A percentile compares a stretch with the other conserved stretches of the same genome.
phyloP scores from a whole-genome alignment of 2,888 invertebrate species.

The Cheilosia soror region DNA sequence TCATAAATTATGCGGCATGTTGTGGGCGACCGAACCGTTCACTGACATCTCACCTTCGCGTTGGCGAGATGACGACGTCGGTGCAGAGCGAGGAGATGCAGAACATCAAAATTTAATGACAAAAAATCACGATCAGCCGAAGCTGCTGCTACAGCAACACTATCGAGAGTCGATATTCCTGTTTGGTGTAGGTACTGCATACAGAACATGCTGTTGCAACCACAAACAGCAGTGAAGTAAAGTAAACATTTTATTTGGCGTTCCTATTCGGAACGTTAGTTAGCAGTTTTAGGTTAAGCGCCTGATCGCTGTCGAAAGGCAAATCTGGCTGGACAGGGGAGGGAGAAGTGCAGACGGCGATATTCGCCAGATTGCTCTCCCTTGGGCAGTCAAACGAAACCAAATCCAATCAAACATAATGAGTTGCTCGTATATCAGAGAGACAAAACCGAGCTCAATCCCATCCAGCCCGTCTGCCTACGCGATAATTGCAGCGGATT shows the following conservation, averaged over 20 bases:
- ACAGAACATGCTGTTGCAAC: slow-evolving; percentile 52
- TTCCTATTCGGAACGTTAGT: slow-evolving; percentile 74
- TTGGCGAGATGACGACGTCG: slow-evolving; percentile 32
- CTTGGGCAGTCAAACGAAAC: slow-evolving; percentile 56
- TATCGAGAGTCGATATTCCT: slow-evolving; percentile 65
- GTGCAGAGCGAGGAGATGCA: slow-evolving; percentile 59
- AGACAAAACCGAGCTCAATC: slow-evolving; percentile 54
- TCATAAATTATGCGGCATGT: slow-evolving; percentile 72
- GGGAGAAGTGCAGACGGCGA: slow-evolving; percentile 31
- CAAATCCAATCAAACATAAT: slow-evolving; percentile 71
- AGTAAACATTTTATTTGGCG: slow-evolving; percentile 75
- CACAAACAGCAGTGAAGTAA: slow-evolving; percentile 29
- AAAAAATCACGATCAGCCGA: slow-evolving; percentile 68
- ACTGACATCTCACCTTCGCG: slow-evolving; percentile 75
- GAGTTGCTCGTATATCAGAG: slow-evolving; percentile 53
- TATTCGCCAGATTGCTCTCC: slow-evolving; percentile 59
- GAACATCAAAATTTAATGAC: slow-evolving; percentile 75
- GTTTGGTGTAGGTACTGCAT: slow-evolving; percentile 43
- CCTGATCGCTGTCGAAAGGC: slow-evolving; percentile 56
- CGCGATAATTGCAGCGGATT: slow-evolving; percentile 69
- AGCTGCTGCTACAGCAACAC: slow-evolving; percentile 29
- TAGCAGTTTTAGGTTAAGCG: slow-evolving; percentile 78
- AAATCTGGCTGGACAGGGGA: slow-evolving; percentile 52
- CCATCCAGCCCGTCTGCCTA: slow-evolving; percentile 65
- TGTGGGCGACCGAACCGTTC: slow-evolving; percentile 74